Percentiles rank a stretch among this genome's conserved stretches.
Conservation (phyloP, 2,888 invertebrate species). For the Acleris sparsana region DNA sequence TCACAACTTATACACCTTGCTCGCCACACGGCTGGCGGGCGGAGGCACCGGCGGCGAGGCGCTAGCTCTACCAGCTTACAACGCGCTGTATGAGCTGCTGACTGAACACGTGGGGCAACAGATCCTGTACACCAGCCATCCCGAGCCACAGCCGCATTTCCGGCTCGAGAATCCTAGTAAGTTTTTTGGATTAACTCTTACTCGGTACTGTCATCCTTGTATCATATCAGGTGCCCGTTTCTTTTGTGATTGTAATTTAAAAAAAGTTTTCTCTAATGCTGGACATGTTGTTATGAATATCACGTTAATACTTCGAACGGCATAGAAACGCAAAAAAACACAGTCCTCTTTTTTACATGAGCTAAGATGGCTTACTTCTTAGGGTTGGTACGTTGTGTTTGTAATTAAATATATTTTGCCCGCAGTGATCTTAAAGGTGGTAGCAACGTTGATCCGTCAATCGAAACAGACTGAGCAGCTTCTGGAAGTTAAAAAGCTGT, state of each 20-base stretch:
- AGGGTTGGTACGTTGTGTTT: no score
- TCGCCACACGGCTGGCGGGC: constrained; percentile 91
- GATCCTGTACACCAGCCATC: constrained; percentile 95
- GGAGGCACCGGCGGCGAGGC: constrained; percentile 86
- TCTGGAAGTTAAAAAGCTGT: constrained; percentile 96
- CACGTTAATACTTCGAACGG: no score
- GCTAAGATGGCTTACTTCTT: no score
- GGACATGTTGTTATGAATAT: no score
- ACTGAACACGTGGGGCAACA: constrained; percentile 98
- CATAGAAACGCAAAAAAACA: no score
- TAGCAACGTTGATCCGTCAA: constrained; percentile 97
- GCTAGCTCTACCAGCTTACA: constrained; percentile 97
- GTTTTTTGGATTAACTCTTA: constrained; percentile 51
- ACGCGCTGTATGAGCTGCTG: constrained; percentile 99
- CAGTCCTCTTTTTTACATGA: no score
- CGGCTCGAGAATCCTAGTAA: constrained; percentile 98
- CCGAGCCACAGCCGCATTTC: constrained; percentile 97
- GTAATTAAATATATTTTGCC: constrained; percentile 40
- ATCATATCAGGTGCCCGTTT: not conserved
- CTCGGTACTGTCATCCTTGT: not conserved
- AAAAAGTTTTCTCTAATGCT: no score
- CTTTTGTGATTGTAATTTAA: no score
- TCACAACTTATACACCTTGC: constrained; percentile 97
- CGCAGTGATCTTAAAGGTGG: constrained; percentile 98
- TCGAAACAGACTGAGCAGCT: constrained; percentile 97